Percentiles rank a stretch among this genome's conserved stretches.
These are phyloP conservation scores for Anguilla japonica DNA, from an alignment of 2,113 vertebrate genomes.

Conservation along the genomic window DNA sequence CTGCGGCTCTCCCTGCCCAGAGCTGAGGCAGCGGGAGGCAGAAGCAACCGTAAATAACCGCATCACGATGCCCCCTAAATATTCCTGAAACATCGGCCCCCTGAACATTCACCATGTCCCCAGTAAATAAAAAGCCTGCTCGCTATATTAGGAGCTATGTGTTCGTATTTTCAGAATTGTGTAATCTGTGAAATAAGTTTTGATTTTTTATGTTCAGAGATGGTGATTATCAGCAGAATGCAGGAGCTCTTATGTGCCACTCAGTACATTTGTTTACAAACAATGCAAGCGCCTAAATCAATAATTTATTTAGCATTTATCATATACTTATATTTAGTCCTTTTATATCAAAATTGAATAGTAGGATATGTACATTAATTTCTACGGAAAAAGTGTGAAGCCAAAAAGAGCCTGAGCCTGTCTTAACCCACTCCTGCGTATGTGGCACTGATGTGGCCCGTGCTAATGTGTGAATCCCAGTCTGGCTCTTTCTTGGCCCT, in stretches of 20 bases:
- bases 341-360: constrained; percentile 23
- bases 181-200: neutral
- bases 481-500: neutral
- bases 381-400: neutral
- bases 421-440: neutral
- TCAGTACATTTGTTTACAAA: no score
- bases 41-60: constrained; percentile 54
- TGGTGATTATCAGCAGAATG: no score
- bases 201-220: neutral
- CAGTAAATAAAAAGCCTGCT: constrained; percentile 57
- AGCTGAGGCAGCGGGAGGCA: constrained; percentile 44
- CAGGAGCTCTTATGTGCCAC: no score
- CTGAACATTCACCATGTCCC: constrained; percentile 23
- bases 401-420: neutral
- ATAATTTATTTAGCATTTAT: no score
- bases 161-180: neutral
- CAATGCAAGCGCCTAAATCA: no score
- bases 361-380: neutral
- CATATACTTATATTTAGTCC: no score
- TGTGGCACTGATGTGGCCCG: neutral
- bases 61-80: constrained; percentile 43
- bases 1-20: constrained; percentile 50
- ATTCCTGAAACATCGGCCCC: constrained; percentile 57
- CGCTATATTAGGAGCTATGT: constrained; percentile 38
- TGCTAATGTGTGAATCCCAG: neutral